Evolutionary conservation across 2,888 invertebrate genomes (phyloP).

Genomic region (Brachylomia viminalis): DNA sequence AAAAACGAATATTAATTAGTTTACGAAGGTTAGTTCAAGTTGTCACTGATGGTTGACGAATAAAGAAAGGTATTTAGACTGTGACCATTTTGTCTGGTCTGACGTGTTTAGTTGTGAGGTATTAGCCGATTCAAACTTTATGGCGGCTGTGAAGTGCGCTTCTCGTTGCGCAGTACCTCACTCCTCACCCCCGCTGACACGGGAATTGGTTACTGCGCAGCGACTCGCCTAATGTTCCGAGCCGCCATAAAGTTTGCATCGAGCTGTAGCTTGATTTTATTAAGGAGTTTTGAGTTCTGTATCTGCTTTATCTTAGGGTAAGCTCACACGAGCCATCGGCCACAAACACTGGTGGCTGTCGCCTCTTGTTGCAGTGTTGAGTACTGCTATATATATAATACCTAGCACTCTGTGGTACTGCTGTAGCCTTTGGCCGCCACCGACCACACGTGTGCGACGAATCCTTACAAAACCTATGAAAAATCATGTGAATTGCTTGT

Average conservation of each 20-base stretch:
- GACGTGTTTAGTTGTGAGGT: not conserved
- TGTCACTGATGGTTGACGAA: slow-evolving; percentile 36
- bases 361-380: not conserved
- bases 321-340: not conserved
- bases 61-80: slow-evolving; percentile 35
- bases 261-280: not conserved
- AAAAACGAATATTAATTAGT: slow-evolving; percentile 59
- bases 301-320: not conserved
- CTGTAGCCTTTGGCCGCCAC: not conserved
- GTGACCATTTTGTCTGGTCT: not conserved
- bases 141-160: too few species aligned
- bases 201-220: too few species aligned
- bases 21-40: slow-evolving; percentile 52
- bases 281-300: not conserved
- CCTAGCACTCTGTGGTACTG: too few species aligned
- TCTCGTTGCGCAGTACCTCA: too few species aligned
- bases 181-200: too few species aligned
- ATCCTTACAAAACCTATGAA: not conserved
- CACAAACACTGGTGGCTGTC: not conserved
- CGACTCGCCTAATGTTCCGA: too few species aligned
- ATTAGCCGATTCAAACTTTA: too few species aligned
- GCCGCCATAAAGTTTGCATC: too few species aligned
- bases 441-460: not conserved
- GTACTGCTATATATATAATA: too few species aligned
- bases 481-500: not conserved